These are phyloP conservation scores for Orgyia antiqua DNA, from an alignment of 2,888 invertebrate genomes.

Conservation along the genomic window DNA sequence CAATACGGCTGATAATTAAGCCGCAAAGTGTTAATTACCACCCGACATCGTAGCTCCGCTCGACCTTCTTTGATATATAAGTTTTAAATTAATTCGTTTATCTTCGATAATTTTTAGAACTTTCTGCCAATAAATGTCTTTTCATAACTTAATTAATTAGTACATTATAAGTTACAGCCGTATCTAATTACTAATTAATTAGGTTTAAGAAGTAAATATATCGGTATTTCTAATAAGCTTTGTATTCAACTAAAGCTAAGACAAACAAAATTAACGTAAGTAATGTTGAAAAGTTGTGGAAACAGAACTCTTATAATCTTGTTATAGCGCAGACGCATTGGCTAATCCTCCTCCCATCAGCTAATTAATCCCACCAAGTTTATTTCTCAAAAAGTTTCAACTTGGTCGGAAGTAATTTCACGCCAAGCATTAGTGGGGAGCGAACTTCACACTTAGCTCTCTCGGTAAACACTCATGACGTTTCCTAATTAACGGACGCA, in stretches of 20 bases:
- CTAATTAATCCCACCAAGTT: conserved; percentile 75
- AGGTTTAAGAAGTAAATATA: conserved; percentile 16
- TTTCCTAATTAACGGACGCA: conserved; percentile 79
- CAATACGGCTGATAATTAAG: conserved; percentile 59
- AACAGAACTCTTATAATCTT: conserved; percentile 75
- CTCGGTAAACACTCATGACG: conserved; percentile 78
- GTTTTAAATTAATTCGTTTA: background rate
- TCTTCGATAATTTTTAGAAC: background rate
- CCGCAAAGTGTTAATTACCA: conserved; percentile 61
- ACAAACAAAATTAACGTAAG: conserved; percentile 70
- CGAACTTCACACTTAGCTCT: conserved; percentile 77
- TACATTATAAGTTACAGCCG: conserved; percentile 4
- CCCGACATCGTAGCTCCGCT: conserved; percentile 41
- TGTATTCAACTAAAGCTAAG: no score
- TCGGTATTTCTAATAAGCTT: no score
- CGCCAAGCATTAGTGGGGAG: conserved; percentile 63
- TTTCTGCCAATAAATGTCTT: background rate
- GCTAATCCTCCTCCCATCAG: conserved; percentile 73
- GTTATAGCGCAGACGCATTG: conserved; percentile 68
- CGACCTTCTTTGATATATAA: conserved; percentile 44
- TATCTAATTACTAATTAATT: conserved; percentile 15
- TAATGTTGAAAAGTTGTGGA: conserved; percentile 65
- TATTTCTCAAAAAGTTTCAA: conserved; percentile 75
- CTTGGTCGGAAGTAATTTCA: conserved; percentile 71
- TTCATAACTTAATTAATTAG: background rate